phyloP scores from a whole-genome alignment of 1,140 invertebrate genomes.

The Chymomyza costata region DNA sequence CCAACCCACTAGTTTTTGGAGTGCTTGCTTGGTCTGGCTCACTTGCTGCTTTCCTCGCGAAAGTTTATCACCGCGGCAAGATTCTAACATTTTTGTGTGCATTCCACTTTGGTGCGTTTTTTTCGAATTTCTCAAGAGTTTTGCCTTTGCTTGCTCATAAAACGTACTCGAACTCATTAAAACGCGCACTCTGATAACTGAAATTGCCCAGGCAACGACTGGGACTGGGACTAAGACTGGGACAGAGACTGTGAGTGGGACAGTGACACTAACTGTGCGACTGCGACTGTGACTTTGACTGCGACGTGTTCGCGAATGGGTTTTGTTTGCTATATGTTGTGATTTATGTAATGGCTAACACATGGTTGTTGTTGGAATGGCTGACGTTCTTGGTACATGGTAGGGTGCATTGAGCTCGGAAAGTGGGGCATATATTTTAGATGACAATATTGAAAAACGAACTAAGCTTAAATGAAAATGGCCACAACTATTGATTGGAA shows the following conservation, averaged over 20 bases:
- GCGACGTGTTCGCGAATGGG: conserved; percentile 65
- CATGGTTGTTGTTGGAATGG: conserved; percentile 30
- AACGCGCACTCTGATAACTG: conserved; percentile 71
- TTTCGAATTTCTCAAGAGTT: conserved; percentile 50
- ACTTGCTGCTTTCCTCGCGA: conserved; percentile 40
- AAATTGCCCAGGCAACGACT: conserved; percentile 47
- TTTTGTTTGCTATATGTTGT: conserved; percentile 35
- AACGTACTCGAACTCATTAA: conserved; percentile 72
- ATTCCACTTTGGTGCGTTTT: conserved; percentile 71
- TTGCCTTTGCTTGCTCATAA: conserved; percentile 60
- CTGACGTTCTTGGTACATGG: too few relatives aligned
- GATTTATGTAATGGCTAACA: conserved; percentile 66
- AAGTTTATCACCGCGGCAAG: conserved; percentile 67
- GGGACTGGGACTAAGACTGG: conserved; percentile 16
- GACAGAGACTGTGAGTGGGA: conserved; percentile 1
- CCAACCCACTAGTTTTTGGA: conserved; percentile 8
- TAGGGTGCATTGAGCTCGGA: too few relatives aligned
- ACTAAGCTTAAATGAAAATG: too few relatives aligned
- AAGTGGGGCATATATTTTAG: too few relatives aligned
- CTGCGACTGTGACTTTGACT: conserved; percentile 2
- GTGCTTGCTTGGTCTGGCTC: neutral
- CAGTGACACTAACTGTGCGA: conserved; percentile 12
- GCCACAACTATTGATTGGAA: too few relatives aligned
- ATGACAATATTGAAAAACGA: too few relatives aligned
- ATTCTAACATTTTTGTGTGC: conserved; percentile 73